Base-by-base conservation (phyloP, 2,888 invertebrate genomes). In the Physocephala rufipes region DNA sequence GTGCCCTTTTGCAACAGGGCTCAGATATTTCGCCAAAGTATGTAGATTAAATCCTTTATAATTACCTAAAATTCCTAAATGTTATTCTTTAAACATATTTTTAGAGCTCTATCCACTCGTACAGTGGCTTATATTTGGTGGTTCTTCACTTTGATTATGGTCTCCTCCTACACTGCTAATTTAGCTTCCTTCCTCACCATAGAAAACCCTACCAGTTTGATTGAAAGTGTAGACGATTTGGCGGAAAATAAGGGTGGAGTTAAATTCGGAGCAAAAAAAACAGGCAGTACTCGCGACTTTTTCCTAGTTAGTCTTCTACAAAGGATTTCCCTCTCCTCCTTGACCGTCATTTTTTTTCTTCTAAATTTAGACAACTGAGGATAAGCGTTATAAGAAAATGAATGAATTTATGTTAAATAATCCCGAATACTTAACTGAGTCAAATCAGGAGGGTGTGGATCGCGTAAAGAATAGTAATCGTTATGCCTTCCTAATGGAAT, bases 111-210 rank as follows among this genome's bases (percentile, higher is more conserved):
- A 7, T 96, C 95, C 0, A 96, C 95, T 0, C 88, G 96, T 74
- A 92, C 94, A 86, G 91, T 95, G 7, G 95, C 94, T 0, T 93
- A 92, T 72, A 91, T 92, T 80, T 93, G 93, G 95, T 95, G 93
- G 93, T 95, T 95, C 82, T 96, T 95, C 82, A 93, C 93, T 0
- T 86, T 95, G 53, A 95, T 95, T 79, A 85, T 86, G 78, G 86
- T 93, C 1, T 90, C 92, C 0, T 95, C 95, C 0, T 96, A 96
- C 83, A 95, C 95, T 0, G 96, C 96, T 15, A 96, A 96, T 86
- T 88, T 96, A 74, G 95, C 96, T 67, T 96, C 96, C 16, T 96
- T 95, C 81, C 87, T 96, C 12, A 96, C 96, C 0, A 91, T 95
- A 1, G 95, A 95, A 84, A 90, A 90, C 0, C 88, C 90, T 2